Evolutionary conservation across 2,113 vertebrate species (phyloP).

Genomic region (Craseonycteris thonglongyai): DNA sequence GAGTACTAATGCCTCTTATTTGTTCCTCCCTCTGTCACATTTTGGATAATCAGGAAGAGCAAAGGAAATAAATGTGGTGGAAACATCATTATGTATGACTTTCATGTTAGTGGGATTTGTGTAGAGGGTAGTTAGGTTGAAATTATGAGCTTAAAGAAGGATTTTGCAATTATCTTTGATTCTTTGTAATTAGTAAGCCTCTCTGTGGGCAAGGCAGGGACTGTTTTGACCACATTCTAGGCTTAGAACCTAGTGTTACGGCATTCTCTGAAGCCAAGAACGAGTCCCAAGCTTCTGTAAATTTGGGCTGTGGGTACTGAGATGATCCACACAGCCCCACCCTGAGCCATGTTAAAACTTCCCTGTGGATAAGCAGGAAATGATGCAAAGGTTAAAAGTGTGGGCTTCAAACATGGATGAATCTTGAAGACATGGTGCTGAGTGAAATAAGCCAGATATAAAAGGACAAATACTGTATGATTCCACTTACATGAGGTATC

Average conservation of each 20-base stretch:
- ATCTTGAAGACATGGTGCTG: not conserved
- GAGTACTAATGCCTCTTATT: not conserved
- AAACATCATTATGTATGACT: not conserved
- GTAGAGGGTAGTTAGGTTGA: not conserved
- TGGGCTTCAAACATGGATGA: not conserved
- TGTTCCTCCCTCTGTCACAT: not conserved
- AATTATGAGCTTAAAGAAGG: not conserved
- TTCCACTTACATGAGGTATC: not conserved
- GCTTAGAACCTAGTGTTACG: not conserved
- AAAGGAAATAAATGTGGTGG: not conserved
- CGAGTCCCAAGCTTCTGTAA: not conserved
- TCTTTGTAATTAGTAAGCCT: not conserved
- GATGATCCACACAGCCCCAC: no score
- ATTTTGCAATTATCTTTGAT: not conserved
- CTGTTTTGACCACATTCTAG: not conserved
- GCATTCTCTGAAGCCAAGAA: not conserved
- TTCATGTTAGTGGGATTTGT: not conserved
- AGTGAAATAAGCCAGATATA: not conserved
- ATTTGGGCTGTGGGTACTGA: not conserved
- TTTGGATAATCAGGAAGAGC: not conserved
- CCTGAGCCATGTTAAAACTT: not conserved
- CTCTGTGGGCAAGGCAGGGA: not conserved
- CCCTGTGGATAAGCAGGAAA: not conserved
- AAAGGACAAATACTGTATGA: not conserved
- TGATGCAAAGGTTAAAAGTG: not conserved